Base-by-base conservation (phyloP, 2,888 invertebrate genomes). In the Ariolimax columbianus region DNA sequence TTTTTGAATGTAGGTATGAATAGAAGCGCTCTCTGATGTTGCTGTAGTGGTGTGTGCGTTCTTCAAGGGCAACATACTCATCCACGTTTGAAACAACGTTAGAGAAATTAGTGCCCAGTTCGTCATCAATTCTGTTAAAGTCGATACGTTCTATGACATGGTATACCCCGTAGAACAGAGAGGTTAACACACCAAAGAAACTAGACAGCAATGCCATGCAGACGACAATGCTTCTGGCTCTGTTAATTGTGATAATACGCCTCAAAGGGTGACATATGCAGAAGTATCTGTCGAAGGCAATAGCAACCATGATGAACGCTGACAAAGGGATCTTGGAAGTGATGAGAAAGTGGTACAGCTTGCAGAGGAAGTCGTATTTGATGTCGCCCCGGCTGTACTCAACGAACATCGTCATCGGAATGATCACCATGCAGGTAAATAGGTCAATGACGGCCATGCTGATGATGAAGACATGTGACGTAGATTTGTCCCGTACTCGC, bases 231-330 rank as follows among this genome's bases (percentile, higher is more conserved):
- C 89, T 38, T 87, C 87, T 90, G 17, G 89, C 90, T 82, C 88
- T 84, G 30, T 63, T 86, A 75, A 87, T 88, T 63, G 88, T 92
- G 86, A 91, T 89, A 0, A 88, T 83, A 36, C 87, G 86, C 14
- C 82, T 87, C 79, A 91, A 90, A 17, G 93, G 92, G 38, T 91
- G 90, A 77, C 92, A 93, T 72, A 93, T 93, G 80, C 92, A 93
- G 81, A 93, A 90, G 82, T 93, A 93, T 26, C 93, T 88, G 85
- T 93, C 93, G 43, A 93, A 91, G n/a, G 92, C 92, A 26, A 93
- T 93, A 19, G 91, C 91, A 7, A 92, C 91, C 91, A 93, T 92
- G 47, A 93, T 91, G 83, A 93, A 91, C 23, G 92, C 91, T 14
- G 92, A 92, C 79, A 92, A 91, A 0, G 92, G 92, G 6, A 93